A percentile compares a stretch with the other conserved stretches of the same genome.
Evolutionary conservation across 2,797 vertebrate genomes (phyloP).

Genomic region (Gymnoscopelus microlampas): DNA sequence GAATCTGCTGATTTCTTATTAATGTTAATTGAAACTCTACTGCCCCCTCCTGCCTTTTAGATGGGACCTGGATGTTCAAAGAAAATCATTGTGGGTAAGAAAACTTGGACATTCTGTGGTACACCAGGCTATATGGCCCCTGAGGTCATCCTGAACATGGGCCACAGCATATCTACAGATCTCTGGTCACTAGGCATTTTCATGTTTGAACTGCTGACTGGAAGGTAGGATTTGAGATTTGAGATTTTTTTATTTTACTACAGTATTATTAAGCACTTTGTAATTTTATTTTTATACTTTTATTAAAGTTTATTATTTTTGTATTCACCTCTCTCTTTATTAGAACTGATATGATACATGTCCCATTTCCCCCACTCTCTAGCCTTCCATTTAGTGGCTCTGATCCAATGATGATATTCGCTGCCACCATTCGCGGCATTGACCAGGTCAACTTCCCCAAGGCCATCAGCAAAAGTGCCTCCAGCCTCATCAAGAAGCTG

Average conservation of each 20-base stretch:
- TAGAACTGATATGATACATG: conserved; percentile 2
- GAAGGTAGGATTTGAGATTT: conserved; percentile 64
- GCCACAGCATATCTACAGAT: conserved; percentile 74
- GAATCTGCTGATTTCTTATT: not conserved
- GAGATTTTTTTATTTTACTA: no score
- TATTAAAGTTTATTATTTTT: no score
- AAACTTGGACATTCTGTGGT: conserved; percentile 84
- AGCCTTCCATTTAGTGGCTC: conserved; percentile 78
- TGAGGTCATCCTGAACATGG: conserved; percentile 81
- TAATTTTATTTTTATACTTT: no score
- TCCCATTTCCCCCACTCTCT: conserved; percentile 24
- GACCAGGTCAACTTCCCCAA: conserved; percentile 80
- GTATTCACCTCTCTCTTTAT: conserved; percentile 9
- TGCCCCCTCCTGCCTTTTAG: conserved; percentile 51
- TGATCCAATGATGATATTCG: conserved; percentile 73
- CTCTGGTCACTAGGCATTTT: conserved; percentile 83
- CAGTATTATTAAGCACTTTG: no score
- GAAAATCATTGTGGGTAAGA: conserved; percentile 73
- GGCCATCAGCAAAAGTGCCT: conserved; percentile 74
- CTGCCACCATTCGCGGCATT: conserved; percentile 73
- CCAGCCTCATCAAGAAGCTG: conserved; percentile 79
- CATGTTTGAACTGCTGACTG: conserved; percentile 81
- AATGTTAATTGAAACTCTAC: not conserved
- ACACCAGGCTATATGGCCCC: conserved; percentile 82
- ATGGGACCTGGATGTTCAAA: conserved; percentile 80